Conservation (phyloP, 2,113 vertebrate genomes). For the Mormoops blainvillei region DNA sequence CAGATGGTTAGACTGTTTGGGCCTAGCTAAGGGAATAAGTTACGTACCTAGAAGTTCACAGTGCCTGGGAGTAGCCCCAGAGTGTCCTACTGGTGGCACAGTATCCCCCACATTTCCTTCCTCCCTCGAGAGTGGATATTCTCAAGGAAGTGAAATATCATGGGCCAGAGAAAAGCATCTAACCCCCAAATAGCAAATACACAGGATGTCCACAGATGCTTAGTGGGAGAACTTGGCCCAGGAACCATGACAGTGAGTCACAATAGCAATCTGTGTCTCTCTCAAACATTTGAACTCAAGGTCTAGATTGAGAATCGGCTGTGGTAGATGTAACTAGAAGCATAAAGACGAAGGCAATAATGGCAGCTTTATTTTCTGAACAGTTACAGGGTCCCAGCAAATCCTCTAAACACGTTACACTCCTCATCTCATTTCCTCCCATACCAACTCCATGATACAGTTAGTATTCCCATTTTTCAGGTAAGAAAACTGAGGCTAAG, state of each 20-base stretch:
- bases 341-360: neutral
- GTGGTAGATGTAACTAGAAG: neutral
- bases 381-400: neutral
- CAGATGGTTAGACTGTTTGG: neutral
- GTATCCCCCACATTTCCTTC: neutral
- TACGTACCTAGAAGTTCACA: neutral
- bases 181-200: neutral
- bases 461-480: neutral
- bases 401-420: neutral
- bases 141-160: neutral
- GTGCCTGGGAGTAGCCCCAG: neutral
- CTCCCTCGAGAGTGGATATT: neutral
- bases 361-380: neutral
- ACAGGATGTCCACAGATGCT: neutral
- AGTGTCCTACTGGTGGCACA: neutral
- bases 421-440: neutral
- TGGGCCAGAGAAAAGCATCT: neutral
- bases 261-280: neutral
- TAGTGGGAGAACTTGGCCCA: neutral
- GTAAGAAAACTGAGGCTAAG: neutral
- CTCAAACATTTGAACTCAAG: constrained; percentile 1
- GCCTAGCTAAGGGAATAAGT: neutral
- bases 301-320: neutral
- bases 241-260: neutral
- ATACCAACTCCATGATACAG: neutral